phyloP scores from a whole-genome alignment of 2,888 invertebrate species.

The Chymomyza fuscimana region DNA sequence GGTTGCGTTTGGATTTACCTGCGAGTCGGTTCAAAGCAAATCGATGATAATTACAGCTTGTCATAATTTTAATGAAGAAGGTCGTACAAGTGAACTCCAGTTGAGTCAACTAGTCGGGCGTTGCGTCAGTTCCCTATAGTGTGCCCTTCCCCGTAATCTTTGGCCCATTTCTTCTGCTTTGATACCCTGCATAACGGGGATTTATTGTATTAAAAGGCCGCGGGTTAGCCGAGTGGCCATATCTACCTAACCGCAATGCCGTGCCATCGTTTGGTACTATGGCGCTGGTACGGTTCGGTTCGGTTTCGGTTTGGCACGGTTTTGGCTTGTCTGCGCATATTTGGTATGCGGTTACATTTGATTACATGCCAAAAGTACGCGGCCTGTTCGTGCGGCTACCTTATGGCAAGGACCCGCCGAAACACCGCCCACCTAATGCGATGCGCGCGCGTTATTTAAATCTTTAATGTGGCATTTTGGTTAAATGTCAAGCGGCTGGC shows the following conservation, averaged over 20 bases:
- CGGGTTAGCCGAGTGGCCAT: slow-evolving; percentile 38
- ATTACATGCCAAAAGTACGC: slow-evolving; percentile 62
- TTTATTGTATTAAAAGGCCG: slow-evolving; percentile 61
- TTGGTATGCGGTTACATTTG: slow-evolving; percentile 72
- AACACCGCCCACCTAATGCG: neutral
- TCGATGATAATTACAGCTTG: slow-evolving; percentile 75
- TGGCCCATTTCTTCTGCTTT: neutral
- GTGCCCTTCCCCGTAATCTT: neutral
- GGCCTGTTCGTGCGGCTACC: slow-evolving; percentile 3
- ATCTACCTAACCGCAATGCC: neutral
- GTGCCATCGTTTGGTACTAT: neutral
- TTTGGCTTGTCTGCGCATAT: slow-evolving; percentile 52
- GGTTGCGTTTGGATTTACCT: slow-evolving; percentile 26
- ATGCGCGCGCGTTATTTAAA: slow-evolving; percentile 3
- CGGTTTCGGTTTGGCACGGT: neutral
- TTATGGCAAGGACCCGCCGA: neutral
- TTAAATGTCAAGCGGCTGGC: slow-evolving; percentile 67
- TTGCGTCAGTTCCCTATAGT: slow-evolving; percentile 15
- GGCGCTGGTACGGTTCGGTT: neutral
- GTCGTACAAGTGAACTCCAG: slow-evolving; percentile 55
- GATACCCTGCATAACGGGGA: slow-evolving; percentile 23
- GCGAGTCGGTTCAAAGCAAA: slow-evolving; percentile 62
- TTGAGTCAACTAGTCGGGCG: slow-evolving; percentile 16
- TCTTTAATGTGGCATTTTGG: slow-evolving; percentile 51
- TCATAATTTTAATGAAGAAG: slow-evolving; percentile 75